Evolutionary conservation across 1,140 invertebrate species (phyloP).

Genomic region (Manduca sexta): DNA sequence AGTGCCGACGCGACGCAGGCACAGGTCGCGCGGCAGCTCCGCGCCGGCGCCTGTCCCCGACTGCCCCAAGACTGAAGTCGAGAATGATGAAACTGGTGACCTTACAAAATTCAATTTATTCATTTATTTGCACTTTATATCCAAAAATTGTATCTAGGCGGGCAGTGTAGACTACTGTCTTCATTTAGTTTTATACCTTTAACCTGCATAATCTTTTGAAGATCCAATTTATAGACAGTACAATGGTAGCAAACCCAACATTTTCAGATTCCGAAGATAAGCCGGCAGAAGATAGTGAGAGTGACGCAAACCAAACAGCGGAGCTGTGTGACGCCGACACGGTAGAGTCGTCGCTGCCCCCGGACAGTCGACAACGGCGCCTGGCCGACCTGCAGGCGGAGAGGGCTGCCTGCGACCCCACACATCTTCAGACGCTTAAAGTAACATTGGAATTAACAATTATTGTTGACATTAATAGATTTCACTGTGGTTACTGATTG

Average conservation of each 20-base stretch:
- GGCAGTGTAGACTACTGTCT: too few species aligned
- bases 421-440: conserved; percentile 84
- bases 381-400: conserved; percentile 80
- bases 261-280: conserved; percentile 43
- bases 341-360: conserved; percentile 80
- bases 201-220: conserved; percentile 36
- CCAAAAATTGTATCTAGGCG: too few species aligned
- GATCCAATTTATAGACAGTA: too few species aligned
- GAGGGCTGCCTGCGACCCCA: conserved; percentile 87
- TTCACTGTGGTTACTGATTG: neutral
- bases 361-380: conserved; percentile 77
- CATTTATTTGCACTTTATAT: too few species aligned
- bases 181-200: too few species aligned
- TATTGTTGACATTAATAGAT: neutral
- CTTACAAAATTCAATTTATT: neutral
- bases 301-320: conserved; percentile 69
- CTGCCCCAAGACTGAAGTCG: conserved; percentile 40
- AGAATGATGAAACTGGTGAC: conserved; percentile 29
- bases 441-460: conserved; percentile 13
- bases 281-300: conserved; percentile 57
- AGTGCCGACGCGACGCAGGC: conserved; percentile 28
- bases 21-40: conserved; percentile 15
- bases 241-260: neutral
- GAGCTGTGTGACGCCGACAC: conserved; percentile 76
- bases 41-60: conserved; percentile 28